A percentile compares a stretch with the other conserved stretches of the same genome.
phyloP scores from a whole-genome alignment of 2,888 invertebrate species.

The Nymphalis polychloros region DNA sequence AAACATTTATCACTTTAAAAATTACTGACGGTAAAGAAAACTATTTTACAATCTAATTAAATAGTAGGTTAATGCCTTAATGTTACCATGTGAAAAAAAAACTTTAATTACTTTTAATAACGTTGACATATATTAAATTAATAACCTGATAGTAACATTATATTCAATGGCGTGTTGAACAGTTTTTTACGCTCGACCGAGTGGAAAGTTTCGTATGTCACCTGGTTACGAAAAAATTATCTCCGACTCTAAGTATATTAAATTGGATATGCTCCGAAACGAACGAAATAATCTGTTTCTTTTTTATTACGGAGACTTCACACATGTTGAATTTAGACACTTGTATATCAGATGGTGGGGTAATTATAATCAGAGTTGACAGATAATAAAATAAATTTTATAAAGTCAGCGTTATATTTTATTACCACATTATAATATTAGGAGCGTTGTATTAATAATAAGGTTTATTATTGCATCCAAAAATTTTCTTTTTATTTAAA shows the following conservation, averaged over 20 bases:
- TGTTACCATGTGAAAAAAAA: neutral
- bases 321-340: conserved; percentile 9
- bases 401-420: neutral
- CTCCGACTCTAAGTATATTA: conserved; percentile 22
- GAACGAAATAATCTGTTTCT: conserved; percentile 12
- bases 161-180: conserved; percentile 63
- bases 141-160: conserved; percentile 54
- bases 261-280: conserved; percentile 34
- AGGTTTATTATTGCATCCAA: neutral
- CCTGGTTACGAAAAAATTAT: conserved; percentile 52
- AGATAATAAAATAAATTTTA: conserved; percentile 36
- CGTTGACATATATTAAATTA: conserved; percentile 3
- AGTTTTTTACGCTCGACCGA: conserved; percentile 75
- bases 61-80: too few species aligned
- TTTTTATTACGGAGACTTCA: conserved; percentile 10
- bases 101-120: neutral
- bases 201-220: conserved; percentile 70
- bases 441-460: too few species aligned
- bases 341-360: conserved; percentile 25
- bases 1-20: too few species aligned
- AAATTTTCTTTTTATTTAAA: neutral
- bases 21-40: neutral
- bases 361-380: conserved; percentile 54
- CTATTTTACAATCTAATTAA: neutral
- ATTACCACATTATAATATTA: neutral